phyloP scores from a whole-genome alignment of 1,140 invertebrate species.

The Medauroidea extradentata region DNA sequence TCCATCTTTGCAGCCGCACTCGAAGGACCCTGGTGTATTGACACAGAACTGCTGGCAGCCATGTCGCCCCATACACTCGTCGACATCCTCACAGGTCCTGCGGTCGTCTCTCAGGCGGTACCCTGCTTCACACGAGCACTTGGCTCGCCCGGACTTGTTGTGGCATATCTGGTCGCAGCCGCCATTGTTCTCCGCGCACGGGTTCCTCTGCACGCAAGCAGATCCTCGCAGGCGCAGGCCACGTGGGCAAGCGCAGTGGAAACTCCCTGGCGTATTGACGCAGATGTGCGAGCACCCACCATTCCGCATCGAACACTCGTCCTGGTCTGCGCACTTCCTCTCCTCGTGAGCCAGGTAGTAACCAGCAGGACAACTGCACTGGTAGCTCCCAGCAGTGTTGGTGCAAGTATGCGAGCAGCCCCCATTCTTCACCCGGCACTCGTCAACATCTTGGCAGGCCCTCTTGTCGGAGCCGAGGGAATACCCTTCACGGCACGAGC shows the following conservation, averaged over 20 bases:
- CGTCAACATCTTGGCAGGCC: slow-evolving; percentile 45
- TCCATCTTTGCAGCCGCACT: slow-evolving; percentile 73
- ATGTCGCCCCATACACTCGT: slow-evolving; percentile 44
- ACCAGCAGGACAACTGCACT: slow-evolving; percentile 47
- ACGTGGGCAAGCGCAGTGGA: slow-evolving; percentile 46
- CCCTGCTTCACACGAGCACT: slow-evolving; percentile 30
- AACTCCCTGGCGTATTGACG: slow-evolving; percentile 50
- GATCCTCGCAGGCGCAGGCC: slow-evolving; percentile 30
- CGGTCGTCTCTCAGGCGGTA: slow-evolving; percentile 42
- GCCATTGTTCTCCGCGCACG: slow-evolving; percentile 43
- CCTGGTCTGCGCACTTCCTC: slow-evolving; percentile 53
- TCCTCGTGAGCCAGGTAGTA: slow-evolving; percentile 40
- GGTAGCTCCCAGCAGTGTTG: slow-evolving; percentile 48
- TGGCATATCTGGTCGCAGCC: slow-evolving; percentile 49
- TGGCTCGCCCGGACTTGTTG: slow-evolving; percentile 21
- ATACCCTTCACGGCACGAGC: slow-evolving; percentile 57
- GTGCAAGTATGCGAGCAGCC: slow-evolving; percentile 54
- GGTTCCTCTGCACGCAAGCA: slow-evolving; percentile 34
- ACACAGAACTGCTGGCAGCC: slow-evolving; percentile 60
- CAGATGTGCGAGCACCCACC: slow-evolving; percentile 47
- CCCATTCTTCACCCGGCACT: slow-evolving; percentile 49
- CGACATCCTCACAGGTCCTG: slow-evolving; percentile 46
- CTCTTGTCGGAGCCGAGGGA: slow-evolving; percentile 35
- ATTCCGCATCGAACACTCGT: slow-evolving; percentile 63
- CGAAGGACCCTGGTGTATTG: slow-evolving; percentile 77